phyloP scores from a whole-genome alignment of 2,113 vertebrate genomes.

The Psittacula cyanocephala region DNA sequence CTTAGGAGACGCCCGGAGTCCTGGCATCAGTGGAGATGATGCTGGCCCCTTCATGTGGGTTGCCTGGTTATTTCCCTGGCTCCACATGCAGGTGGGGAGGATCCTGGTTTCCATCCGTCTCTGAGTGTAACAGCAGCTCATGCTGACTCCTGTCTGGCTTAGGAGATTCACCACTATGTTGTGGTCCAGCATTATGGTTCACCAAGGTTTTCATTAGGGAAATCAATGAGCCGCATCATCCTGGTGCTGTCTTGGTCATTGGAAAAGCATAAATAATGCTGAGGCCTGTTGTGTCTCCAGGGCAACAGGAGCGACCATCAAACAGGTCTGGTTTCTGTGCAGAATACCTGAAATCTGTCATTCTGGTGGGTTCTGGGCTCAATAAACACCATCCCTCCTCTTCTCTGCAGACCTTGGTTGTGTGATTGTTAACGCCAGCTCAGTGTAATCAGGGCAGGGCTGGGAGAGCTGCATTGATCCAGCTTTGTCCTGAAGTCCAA shows the following conservation, averaged over 20 bases:
- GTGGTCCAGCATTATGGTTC: not conserved
- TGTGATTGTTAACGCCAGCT: rapidly evolving
- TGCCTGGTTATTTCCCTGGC: not conserved
- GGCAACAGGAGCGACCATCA: not conserved
- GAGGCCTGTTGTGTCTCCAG: not conserved
- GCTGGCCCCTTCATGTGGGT: rapidly evolving
- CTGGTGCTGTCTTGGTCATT: not conserved
- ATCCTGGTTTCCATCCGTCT: not conserved
- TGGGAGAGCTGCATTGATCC: not conserved
- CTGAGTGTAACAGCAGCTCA: rapidly evolving
- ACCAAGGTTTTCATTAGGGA: constrained; percentile 26
- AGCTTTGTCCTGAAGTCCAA: not conserved
- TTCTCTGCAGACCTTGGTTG: not conserved
- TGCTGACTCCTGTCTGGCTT: not conserved
- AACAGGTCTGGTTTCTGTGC: not conserved
- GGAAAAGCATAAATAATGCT: not conserved
- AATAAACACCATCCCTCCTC: not conserved
- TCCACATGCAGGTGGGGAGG: not conserved
- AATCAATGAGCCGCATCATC: not conserved
- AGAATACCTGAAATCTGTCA: not conserved
- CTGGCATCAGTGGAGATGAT: not conserved
- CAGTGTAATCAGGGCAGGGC: rapidly evolving
- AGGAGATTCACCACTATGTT: not conserved
- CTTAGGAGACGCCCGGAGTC: not conserved
- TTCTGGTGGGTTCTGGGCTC: not conserved